Evolutionary conservation across 2,113 vertebrate genomes (phyloP), one percentile per base, ranked within the genome.

Genomic region (Notiomystis cincta): DNA sequence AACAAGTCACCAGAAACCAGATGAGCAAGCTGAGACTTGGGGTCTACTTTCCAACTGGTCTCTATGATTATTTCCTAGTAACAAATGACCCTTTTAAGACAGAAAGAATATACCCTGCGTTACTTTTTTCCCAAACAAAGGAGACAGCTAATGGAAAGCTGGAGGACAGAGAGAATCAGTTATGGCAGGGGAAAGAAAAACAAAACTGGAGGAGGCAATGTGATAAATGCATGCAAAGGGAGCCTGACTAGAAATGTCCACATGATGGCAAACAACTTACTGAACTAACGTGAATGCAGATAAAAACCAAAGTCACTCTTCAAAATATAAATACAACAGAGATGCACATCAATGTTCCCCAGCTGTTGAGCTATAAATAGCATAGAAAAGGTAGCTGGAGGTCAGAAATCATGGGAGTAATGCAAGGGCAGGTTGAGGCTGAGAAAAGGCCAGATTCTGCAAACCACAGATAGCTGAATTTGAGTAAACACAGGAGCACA

Each of bases 111-210:
- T 84, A 81, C 21, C 70, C 53, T 72, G 48, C 25, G 80, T 89
- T 95, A 90, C 12, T 2, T 64, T 77, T 78, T 82, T 51, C 78
- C 80, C 65, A 89, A 92, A 95, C 85, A 96, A 86, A 93, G 35
- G 48, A 92, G 91, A 92, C 81, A 92, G 80, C 56, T 90, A 95
- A 89, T 81, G 72, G 90, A 97, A 95, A 95, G 57, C 93, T 79
- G 86, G 48, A 96, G 60, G 53, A 96, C 53, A 76, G 44, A 80
- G 40, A 58, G 69, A 82, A 82, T 56, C 69, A 25, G 72, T 51
- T 69, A 83, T 35, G 80, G 48, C 45, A 71, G n/a, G 37, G 24
- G 13, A 86, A 87, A 86, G 67, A 61, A 85, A 94, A 88, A 93
- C 56, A 95, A 81, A 95, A 78, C 38, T 37, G 51, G 56, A 92